phyloP scores from a whole-genome alignment of 2,113 vertebrate genomes.

The Indri indri region DNA sequence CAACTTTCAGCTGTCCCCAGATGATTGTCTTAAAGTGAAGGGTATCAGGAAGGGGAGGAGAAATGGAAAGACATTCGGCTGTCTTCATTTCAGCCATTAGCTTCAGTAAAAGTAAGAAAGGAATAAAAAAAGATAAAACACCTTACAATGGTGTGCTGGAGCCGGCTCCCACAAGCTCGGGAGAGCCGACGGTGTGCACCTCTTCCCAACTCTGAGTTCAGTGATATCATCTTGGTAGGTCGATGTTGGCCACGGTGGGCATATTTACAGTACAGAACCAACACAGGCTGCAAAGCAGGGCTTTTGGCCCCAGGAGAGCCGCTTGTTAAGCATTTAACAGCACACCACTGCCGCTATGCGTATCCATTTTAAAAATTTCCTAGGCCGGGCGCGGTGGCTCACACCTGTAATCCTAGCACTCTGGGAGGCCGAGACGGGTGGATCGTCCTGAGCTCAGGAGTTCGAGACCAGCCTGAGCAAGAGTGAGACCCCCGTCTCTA shows the following conservation, averaged over 20 bases:
- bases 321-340: neutral
- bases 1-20: neutral
- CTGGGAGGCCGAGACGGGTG: too few species aligned
- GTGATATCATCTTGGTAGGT: neutral
- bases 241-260: too few species aligned
- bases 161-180: neutral
- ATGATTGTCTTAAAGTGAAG: neutral
- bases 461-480: too few species aligned
- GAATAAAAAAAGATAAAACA: neutral
- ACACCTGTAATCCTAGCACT: too few species aligned
- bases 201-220: neutral
- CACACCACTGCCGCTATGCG: neutral
- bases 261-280: neutral
- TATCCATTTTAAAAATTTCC: too few species aligned
- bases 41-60: neutral
- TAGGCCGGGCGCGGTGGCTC: too few species aligned
- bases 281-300: neutral
- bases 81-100: neutral
- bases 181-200: accelerated
- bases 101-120: neutral
- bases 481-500: too few species aligned
- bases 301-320: neutral
- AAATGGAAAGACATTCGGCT: neutral
- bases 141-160: neutral
- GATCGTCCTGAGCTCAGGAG: too few species aligned